phyloP scores from a whole-genome alignment of 2,888 invertebrate genomes.

The Dryomyza anilis region DNA sequence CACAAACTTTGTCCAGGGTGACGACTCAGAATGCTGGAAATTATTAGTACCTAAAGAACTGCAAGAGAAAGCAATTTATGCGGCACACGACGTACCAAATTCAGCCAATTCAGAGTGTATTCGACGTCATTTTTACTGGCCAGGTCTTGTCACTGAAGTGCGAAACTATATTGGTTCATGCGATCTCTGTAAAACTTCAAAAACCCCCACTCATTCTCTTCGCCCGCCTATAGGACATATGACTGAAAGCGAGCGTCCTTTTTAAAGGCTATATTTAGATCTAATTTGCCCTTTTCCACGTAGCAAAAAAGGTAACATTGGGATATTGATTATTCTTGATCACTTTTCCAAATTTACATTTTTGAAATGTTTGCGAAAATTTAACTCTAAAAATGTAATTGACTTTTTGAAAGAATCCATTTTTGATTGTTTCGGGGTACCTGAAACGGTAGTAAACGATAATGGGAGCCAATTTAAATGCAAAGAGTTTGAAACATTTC shows the following conservation, averaged over 20 bases:
- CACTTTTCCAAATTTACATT: slow-evolving; percentile 23
- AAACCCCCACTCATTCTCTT: background rate
- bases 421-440: slow-evolving; percentile 4
- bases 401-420: background rate
- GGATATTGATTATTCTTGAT: background rate
- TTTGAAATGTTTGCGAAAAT: slow-evolving; percentile 9
- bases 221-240: slow-evolving; percentile 17
- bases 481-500: slow-evolving; percentile 12
- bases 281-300: background rate
- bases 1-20: background rate
- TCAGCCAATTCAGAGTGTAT: slow-evolving; percentile 24
- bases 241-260: slow-evolving; percentile 10
- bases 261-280: background rate
- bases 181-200: background rate
- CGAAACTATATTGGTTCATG: background rate
- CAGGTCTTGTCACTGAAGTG: background rate
- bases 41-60: slow-evolving; percentile 22
- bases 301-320: background rate
- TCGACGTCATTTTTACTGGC: background rate
- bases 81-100: slow-evolving; percentile 8
- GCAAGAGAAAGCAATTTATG: background rate
- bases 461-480: slow-evolving; percentile 15
- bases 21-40: slow-evolving; percentile 7
- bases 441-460: background rate
- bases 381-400: background rate